Conservation (phyloP, 53 echinoderm and acorn worm species). For the Crossaster papposus region DNA sequence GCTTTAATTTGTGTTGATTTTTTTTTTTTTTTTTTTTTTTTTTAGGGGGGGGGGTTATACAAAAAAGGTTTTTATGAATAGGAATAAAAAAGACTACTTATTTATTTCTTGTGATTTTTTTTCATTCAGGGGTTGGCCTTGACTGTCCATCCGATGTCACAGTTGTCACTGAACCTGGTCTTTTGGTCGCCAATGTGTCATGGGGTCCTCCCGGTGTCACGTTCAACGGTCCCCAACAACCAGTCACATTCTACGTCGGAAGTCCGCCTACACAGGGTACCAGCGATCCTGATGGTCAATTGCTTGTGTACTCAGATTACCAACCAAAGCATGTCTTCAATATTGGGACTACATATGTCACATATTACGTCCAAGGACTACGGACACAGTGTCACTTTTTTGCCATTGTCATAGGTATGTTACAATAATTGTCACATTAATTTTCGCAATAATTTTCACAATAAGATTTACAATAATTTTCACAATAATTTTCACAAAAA, state of each 20-base stretch:
- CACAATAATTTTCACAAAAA: too few relatives aligned
- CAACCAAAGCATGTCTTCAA: background rate
- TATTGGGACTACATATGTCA: background rate
- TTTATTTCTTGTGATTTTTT: background rate
- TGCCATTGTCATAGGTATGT: background rate
- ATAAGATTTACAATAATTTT: too few relatives aligned
- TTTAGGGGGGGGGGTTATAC: too few relatives aligned
- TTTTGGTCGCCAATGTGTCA: background rate
- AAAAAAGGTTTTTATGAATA: too few relatives aligned
- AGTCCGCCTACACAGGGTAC: background rate
- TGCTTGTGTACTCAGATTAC: background rate
- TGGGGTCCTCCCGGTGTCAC: background rate
- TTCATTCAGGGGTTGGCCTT: conserved; percentile 1
- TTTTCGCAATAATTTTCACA: too few relatives aligned
- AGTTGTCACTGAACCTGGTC: background rate
- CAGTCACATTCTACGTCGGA: background rate
- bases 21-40: too few relatives aligned
- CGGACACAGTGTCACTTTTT: background rate
- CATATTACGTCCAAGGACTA: background rate
- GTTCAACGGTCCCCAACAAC: background rate
- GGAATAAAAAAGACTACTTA: too few relatives aligned
- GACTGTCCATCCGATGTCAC: conserved; percentile 10
- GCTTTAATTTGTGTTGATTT: too few relatives aligned
- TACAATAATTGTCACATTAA: too few relatives aligned
- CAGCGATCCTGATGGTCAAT: background rate